A percentile compares a stretch with the other conserved stretches of the same genome.
These are phyloP conservation scores for Abramis brama DNA, from an alignment of 2,113 vertebrate genomes.

Conservation along the genomic window DNA sequence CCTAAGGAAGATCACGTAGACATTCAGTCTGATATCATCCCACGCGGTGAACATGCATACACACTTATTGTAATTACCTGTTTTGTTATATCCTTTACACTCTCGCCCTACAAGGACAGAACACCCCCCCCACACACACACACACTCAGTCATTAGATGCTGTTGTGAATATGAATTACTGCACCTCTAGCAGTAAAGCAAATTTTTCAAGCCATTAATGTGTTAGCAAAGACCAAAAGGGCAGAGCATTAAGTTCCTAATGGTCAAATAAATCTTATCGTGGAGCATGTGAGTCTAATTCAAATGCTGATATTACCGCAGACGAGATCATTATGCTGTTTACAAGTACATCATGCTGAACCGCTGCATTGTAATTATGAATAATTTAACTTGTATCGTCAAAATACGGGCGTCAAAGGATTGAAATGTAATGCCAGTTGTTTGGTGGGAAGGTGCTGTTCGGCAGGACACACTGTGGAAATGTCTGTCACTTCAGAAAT, in stretches of 20 bases:
- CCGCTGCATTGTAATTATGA: conserved; percentile 26
- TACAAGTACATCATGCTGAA: conserved; percentile 4
- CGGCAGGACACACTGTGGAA: neutral
- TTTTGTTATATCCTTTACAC: conserved; percentile 17
- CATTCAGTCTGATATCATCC: conserved; percentile 5
- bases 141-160: conserved; percentile 34
- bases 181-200: conserved; percentile 43
- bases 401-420: neutral
- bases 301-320: conserved; percentile 27
- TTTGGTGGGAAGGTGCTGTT: neutral
- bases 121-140: neutral
- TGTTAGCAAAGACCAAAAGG: conserved; percentile 43
- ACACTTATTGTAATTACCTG: conserved; percentile 38
- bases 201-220: conserved; percentile 34
- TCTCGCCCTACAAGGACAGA: conserved; percentile 12
- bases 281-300: conserved; percentile 2
- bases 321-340: conserved; percentile 36
- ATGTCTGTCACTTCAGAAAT: conserved; percentile 14
- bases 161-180: conserved; percentile 42
- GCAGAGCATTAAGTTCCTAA: conserved; percentile 46
- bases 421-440: neutral
- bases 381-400: conserved; percentile 27
- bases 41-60: neutral
- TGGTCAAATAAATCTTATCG: conserved; percentile 41
- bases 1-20: neutral